Evolutionary conservation across 1,140 invertebrate genomes (phyloP).

Genomic region (Eubasilissa regina): DNA sequence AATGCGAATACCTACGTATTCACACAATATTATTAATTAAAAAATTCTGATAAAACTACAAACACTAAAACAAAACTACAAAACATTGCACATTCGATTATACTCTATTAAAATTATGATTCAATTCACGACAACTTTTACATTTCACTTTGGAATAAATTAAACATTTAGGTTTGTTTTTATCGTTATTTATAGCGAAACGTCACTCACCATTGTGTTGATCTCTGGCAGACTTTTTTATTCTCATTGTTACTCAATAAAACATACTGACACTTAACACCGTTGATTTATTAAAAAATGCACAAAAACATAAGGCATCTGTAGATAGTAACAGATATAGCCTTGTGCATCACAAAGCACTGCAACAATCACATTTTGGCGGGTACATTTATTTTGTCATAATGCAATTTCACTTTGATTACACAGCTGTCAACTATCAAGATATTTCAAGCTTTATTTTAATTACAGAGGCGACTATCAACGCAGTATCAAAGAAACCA

Average conservation of each 20-base stretch:
- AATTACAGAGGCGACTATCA: background rate
- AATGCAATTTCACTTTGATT: conserved; percentile 44
- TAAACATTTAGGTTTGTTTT: conserved; percentile 2
- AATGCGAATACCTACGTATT: too few relatives aligned
- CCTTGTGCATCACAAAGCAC: conserved; percentile 37
- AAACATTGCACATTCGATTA: too few relatives aligned
- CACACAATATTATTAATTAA: too few relatives aligned
- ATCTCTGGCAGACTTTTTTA: conserved; percentile 35
- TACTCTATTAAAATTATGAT: background rate
- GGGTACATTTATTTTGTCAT: conserved; percentile 36
- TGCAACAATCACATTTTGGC: conserved; percentile 47
- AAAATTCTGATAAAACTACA: too few relatives aligned
- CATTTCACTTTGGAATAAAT: too few relatives aligned
- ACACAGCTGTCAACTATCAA: conserved; percentile 32
- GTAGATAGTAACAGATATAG: conserved; percentile 22
- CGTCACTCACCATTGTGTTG: conserved; percentile 30
- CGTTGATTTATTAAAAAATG: background rate
- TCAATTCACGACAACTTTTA: background rate
- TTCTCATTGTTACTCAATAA: conserved; percentile 33
- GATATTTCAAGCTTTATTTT: conserved; percentile 17
- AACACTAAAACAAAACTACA: too few relatives aligned
- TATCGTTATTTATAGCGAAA: background rate
- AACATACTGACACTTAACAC: conserved; percentile 41
- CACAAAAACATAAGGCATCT: conserved; percentile 24
- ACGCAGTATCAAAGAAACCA: background rate